Evolutionary conservation across 1,140 invertebrate species (phyloP).

Genomic region (Aphidius ervi): DNA sequence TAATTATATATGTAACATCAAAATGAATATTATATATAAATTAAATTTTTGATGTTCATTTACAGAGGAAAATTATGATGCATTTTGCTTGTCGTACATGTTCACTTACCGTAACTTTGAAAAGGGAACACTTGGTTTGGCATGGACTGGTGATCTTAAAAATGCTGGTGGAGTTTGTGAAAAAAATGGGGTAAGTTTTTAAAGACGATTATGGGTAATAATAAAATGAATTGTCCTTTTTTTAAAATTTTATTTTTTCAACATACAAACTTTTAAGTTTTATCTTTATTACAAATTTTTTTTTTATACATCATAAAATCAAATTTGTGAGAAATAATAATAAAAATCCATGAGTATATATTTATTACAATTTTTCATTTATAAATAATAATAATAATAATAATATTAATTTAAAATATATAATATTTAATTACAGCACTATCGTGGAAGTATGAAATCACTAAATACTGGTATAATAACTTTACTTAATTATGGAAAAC

Average conservation of each 20-base stretch:
- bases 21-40: not conserved
- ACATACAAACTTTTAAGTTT: too few relatives aligned
- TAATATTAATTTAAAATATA: not conserved
- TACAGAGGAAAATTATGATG: conserved; percentile 93
- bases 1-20: not conserved
- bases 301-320: too few relatives aligned
- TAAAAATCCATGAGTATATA: too few relatives aligned
- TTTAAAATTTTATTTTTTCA: too few relatives aligned
- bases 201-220: not conserved
- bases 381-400: too few relatives aligned
- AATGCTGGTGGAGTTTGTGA: conserved; percentile 92
- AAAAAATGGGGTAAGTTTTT: conserved; percentile 77
- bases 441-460: conserved; percentile 90
- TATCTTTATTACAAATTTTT: too few relatives aligned
- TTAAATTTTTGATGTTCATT: conserved; percentile 29
- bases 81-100: conserved; percentile 99
- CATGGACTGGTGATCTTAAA: conserved; percentile 94
- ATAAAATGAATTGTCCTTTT: too few relatives aligned
- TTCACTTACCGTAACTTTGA: conserved; percentile 98
- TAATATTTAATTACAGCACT: conserved; percentile 64
- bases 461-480: conserved; percentile 98
- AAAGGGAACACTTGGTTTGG: conserved; percentile 94
- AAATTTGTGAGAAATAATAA: too few relatives aligned
- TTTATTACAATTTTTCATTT: too few relatives aligned
- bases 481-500: conserved; percentile 96